These are phyloP conservation scores for Diprion similis DNA, from an alignment of 1,140 invertebrate genomes.

Conservation along the genomic window DNA sequence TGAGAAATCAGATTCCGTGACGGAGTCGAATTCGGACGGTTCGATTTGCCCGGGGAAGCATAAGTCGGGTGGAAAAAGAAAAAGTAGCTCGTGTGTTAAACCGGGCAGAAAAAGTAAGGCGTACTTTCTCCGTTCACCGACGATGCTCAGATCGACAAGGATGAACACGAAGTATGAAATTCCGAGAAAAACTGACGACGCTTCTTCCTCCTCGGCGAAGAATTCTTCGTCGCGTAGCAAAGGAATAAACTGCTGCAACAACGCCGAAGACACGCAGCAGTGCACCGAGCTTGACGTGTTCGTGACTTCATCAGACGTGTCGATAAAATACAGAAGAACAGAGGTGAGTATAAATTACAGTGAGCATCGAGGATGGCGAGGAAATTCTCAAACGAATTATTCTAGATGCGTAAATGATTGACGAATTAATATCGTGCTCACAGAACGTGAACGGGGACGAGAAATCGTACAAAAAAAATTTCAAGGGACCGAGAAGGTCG, in stretches of 20 bases:
- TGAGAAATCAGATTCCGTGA: too few species aligned
- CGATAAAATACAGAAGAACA: background rate
- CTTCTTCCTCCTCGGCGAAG: background rate
- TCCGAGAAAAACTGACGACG: background rate
- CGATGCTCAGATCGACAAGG: slow-evolving; percentile 2
- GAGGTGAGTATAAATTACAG: background rate
- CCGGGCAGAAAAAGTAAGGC: background rate
- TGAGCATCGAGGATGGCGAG: too few species aligned
- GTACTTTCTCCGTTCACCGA: background rate
- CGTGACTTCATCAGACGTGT: background rate
- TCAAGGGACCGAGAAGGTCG: background rate
- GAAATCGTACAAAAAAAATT: background rate
- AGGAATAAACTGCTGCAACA: too few species aligned
- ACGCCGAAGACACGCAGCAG: background rate
- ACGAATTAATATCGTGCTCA: background rate
- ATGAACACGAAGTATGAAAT: slow-evolving; percentile 10
- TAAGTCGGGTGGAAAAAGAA: background rate
- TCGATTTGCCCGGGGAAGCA: background rate
- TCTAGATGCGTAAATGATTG: background rate
- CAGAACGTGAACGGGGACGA: background rate
- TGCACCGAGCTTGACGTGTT: background rate
- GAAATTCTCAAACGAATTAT: background rate
- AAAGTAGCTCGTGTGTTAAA: too few species aligned
- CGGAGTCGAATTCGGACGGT: too few species aligned
- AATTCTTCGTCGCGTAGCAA: background rate